These are phyloP conservation scores for Paradoxurus hermaphroditus DNA, from an alignment of 2,113 vertebrate genomes.

Conservation along the genomic window DNA sequence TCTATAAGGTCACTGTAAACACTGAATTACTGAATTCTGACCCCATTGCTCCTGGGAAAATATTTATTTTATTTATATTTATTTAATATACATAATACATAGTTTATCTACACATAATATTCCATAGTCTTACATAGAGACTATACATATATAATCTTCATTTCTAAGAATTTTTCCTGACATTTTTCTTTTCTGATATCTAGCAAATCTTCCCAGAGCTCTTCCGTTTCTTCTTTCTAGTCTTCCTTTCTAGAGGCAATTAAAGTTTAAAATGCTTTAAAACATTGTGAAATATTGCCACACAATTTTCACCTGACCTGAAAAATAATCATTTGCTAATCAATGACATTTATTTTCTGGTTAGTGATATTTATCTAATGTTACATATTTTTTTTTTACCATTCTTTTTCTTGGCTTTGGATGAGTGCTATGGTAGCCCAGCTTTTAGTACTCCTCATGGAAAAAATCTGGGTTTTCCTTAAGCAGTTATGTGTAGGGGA, in stretches of 20 bases:
- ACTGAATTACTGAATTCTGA: background rate
- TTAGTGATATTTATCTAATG: background rate
- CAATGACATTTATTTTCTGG: background rate
- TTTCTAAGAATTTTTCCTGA: background rate
- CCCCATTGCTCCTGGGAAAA: background rate
- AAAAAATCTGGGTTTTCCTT: background rate
- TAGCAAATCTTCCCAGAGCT: background rate
- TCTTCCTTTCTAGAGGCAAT: background rate
- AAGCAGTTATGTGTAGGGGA: background rate
- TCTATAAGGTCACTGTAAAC: background rate
- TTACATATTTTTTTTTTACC: background rate
- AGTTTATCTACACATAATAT: background rate
- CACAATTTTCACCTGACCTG: background rate
- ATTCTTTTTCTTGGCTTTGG: background rate
- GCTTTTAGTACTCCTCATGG: background rate
- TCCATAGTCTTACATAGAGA: background rate
- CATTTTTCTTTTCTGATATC: background rate
- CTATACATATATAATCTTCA: background rate
- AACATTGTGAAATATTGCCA: background rate
- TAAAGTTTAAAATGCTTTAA: background rate
- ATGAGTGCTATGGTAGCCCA: background rate
- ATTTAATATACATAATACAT: background rate
- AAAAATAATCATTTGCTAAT: background rate
- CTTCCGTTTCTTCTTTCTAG: background rate
- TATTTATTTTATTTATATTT: background rate